Percentiles rank a stretch among this genome's conserved stretches.
These are phyloP conservation scores for Amblyornis subalaris DNA, from an alignment of 2,113 vertebrate species.

Conservation along the genomic window DNA sequence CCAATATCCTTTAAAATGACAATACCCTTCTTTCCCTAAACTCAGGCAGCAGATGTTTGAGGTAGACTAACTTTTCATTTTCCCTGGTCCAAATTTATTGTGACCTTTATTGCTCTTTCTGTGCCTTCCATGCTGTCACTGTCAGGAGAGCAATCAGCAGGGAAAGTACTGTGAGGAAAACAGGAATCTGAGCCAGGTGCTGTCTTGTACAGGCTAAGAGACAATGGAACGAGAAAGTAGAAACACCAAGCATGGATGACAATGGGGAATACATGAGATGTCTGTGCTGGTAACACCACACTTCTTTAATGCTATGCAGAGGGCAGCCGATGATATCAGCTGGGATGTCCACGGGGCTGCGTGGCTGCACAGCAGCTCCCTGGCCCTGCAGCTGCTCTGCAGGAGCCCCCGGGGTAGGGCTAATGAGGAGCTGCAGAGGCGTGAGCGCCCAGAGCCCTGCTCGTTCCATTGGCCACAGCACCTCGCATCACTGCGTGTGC, in stretches of 20 bases:
- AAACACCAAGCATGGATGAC: background rate
- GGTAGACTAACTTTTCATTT: background rate
- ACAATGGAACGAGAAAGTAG: background rate
- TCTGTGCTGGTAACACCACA: background rate
- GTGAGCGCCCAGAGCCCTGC: background rate
- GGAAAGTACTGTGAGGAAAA: background rate
- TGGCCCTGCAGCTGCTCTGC: background rate
- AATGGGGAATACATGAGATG: background rate
- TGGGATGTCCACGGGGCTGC: background rate
- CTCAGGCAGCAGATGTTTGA: background rate
- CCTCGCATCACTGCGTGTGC: background rate
- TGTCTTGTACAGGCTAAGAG: background rate
- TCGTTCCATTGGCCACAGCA: accelerated
- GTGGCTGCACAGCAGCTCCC: background rate
- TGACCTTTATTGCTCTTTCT: background rate
- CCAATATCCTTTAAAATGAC: background rate
- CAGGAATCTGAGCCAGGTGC: background rate
- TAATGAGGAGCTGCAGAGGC: background rate
- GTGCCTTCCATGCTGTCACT: background rate
- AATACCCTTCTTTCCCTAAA: background rate
- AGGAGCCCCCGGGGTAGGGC: background rate
- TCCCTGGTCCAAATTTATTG: background rate
- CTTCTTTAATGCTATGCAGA: background rate
- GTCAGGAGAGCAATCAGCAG: background rate
- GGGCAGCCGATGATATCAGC: background rate